phyloP scores from a whole-genome alignment of 2,797 vertebrate genomes.

The Nyctalus aviator region DNA sequence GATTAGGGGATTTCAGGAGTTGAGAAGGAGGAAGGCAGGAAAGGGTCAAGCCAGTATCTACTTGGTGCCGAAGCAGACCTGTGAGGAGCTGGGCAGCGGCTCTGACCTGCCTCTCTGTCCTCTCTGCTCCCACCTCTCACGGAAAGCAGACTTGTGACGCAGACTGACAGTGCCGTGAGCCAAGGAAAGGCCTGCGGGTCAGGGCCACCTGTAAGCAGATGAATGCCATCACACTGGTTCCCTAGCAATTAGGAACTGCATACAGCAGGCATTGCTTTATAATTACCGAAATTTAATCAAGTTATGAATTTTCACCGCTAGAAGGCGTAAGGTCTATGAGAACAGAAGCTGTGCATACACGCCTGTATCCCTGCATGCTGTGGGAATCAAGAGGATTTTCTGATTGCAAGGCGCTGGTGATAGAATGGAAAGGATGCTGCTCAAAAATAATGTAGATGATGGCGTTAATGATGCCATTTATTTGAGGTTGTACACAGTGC shows the following conservation, averaged over 20 bases:
- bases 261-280: background rate
- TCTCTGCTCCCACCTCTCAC: background rate
- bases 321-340: background rate
- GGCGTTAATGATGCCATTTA: background rate
- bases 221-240: background rate
- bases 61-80: background rate
- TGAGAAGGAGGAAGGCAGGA: background rate
- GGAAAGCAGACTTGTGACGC: background rate
- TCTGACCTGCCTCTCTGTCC: background rate
- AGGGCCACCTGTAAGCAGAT: background rate
- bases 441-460: fast-evolving
- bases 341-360: background rate
- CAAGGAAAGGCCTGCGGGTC: background rate
- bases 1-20: background rate
- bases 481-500: background rate
- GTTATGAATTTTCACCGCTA: background rate
- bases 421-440: background rate
- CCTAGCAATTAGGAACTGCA: background rate
- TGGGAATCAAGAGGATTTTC: background rate
- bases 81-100: background rate
- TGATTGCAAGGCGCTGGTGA: background rate
- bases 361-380: background rate
- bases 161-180: background rate
- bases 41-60: background rate
- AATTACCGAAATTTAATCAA: background rate